phyloP scores from a whole-genome alignment of 2,888 invertebrate species.

The Eupithecia exiguata region DNA sequence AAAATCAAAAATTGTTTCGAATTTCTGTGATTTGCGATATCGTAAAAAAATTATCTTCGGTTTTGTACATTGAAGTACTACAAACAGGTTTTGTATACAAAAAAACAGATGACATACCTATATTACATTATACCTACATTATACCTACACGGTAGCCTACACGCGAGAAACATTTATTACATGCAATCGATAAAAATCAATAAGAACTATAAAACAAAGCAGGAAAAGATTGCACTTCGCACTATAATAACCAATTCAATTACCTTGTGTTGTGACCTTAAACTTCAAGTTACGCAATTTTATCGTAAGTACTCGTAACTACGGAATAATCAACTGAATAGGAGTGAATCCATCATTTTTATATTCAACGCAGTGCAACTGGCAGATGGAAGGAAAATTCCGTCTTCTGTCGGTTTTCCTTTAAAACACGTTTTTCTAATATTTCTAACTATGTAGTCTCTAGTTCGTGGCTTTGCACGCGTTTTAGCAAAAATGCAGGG shows the following conservation, averaged over 20 bases:
- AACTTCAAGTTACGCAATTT: slow-evolving; percentile 22
- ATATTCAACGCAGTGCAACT: background rate
- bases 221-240: slow-evolving; percentile 4
- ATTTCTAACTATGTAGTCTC: background rate
- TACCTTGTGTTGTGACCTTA: slow-evolving; percentile 5
- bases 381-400: background rate
- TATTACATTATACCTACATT: too few species aligned
- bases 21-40: too few species aligned
- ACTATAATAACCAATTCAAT: slow-evolving; percentile 13
- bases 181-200: background rate
- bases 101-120: too few species aligned
- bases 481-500: background rate
- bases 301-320: background rate
- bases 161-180: background rate
- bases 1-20: too few species aligned
- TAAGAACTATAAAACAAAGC: background rate
- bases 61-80: too few species aligned
- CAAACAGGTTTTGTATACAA: too few species aligned
- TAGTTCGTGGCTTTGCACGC: background rate
- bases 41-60: too few species aligned
- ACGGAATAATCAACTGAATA: background rate
- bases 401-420: background rate
- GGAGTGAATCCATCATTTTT: background rate
- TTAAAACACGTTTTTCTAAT: background rate
- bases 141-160: background rate